Conservation (phyloP, 2,113 vertebrate genomes). For the Petromus typicus region DNA sequence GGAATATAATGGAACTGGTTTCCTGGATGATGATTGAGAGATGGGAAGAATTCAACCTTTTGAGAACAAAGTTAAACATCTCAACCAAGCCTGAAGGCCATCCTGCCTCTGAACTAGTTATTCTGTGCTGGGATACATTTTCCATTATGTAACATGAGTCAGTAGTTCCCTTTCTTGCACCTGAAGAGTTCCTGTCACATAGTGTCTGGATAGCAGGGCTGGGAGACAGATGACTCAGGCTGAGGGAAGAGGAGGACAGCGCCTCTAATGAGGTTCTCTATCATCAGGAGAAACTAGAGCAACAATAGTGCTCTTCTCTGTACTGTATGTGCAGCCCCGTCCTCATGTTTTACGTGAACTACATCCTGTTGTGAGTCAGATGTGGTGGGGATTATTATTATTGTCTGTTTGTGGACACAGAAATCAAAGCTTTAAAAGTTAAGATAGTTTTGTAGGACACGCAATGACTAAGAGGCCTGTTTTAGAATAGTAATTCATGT, state of each 20-base stretch:
- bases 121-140: neutral
- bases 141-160: neutral
- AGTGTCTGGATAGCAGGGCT: neutral
- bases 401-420: neutral
- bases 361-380: neutral
- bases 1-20: neutral
- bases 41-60: neutral
- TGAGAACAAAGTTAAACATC: neutral
- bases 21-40: neutral
- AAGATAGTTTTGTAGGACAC: neutral
- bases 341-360: neutral
- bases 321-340: neutral
- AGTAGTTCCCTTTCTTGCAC: neutral
- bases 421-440: neutral
- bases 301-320: neutral
- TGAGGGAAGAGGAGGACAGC: neutral
- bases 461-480: neutral
- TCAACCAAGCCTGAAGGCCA: neutral
- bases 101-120: neutral
- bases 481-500: neutral
- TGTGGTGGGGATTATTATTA: neutral
- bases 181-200: neutral
- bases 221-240: neutral
- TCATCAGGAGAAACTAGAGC: neutral
- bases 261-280: neutral